Percentiles rank a stretch among this genome's conserved stretches.
These are phyloP conservation scores for Punctoribates punctum DNA, from an alignment of 2,888 invertebrate species.

Conservation along the genomic window DNA sequence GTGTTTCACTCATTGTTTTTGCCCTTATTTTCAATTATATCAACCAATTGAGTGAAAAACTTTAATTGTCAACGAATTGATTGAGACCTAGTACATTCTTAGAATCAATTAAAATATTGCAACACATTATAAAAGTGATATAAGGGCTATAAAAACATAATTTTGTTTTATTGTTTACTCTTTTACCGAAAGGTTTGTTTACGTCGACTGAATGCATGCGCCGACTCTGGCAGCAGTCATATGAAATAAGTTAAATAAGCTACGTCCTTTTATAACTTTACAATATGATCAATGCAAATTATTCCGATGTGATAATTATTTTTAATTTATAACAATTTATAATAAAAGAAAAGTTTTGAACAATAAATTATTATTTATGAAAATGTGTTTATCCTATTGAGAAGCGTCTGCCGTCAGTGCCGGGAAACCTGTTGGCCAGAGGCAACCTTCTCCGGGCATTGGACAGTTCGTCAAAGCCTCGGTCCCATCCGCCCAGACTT, in stretches of 20 bases:
- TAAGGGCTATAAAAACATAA: neutral
- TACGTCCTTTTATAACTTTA: neutral
- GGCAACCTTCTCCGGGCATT: no score
- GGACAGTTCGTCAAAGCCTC: no score
- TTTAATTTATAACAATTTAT: no score
- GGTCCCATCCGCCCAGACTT: no score
- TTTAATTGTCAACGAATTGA: neutral
- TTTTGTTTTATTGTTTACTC: neutral
- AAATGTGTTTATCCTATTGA: neutral
- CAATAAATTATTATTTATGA: no score
- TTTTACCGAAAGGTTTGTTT: neutral
- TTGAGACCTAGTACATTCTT: no score
- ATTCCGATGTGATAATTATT: neutral
- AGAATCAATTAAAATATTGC: no score
- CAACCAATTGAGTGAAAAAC: neutral
- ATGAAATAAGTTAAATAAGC: neutral
- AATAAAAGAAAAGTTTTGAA: no score
- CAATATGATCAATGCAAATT: no score
- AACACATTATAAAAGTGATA: no score
- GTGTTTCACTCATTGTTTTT: neutral
- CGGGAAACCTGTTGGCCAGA: no score
- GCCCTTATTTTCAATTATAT: neutral
- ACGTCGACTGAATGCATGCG: slow-evolving; percentile 47
- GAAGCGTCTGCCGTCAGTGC: no score
- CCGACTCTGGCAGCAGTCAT: neutral